phyloP scores from a whole-genome alignment of 2,113 vertebrate species.

The Istiophorus platypterus region DNA sequence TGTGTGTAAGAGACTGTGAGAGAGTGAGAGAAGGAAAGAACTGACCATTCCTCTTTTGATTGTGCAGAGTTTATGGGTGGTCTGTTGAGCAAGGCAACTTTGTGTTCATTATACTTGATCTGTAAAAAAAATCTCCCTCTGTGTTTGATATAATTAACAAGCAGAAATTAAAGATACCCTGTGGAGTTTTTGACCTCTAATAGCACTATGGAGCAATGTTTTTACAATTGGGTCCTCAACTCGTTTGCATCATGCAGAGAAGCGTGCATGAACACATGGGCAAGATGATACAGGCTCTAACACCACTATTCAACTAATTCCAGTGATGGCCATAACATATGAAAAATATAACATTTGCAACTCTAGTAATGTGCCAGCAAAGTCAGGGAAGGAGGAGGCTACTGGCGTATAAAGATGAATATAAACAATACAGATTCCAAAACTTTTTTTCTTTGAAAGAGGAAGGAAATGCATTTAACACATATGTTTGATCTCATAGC shows the following conservation, averaged over 20 bases:
- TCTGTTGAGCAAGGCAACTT: slow-evolving; percentile 28
- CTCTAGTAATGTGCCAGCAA: background rate
- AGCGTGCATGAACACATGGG: background rate
- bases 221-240: background rate
- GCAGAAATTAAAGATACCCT: background rate
- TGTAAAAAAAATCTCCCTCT: slow-evolving; percentile 24
- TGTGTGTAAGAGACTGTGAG: background rate
- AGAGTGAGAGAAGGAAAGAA: background rate
- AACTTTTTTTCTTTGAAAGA: background rate
- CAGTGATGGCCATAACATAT: background rate
- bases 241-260: background rate
- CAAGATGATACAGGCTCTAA: background rate
- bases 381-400: background rate
- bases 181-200: background rate
- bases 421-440: background rate
- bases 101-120: slow-evolving; percentile 34
- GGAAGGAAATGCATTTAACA: background rate
- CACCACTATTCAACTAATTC: background rate
- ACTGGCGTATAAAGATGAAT: background rate
- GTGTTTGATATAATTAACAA: background rate
- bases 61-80: slow-evolving; percentile 37
- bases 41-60: background rate
- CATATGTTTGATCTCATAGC: background rate
- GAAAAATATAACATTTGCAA: no score
- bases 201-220: background rate